Conservation (phyloP, 2,113 vertebrate genomes). For the Oostethus manadensis region DNA sequence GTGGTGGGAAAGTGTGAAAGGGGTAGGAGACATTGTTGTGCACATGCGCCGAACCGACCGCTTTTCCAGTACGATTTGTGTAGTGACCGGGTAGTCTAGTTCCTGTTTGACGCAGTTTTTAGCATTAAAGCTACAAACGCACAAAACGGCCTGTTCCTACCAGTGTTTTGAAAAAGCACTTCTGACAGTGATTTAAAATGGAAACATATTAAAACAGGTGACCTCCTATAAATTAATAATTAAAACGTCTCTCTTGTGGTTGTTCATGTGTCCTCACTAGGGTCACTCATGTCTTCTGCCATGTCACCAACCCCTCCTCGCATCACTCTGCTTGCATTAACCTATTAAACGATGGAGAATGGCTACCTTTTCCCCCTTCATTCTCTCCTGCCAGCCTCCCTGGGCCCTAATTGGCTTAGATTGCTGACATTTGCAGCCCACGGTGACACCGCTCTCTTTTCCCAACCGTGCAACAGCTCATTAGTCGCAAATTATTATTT, state of each 20-base stretch:
- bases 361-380: conserved; percentile 50
- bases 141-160: too few relatives aligned
- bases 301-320: background rate
- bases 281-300: background rate
- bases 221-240: background rate
- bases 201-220: background rate
- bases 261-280: background rate
- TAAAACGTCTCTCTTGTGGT: too few relatives aligned
- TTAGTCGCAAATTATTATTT: conserved; percentile 46
- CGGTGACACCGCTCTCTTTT: conserved; percentile 37
- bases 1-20: too few relatives aligned
- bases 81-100: too few relatives aligned
- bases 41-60: too few relatives aligned
- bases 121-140: too few relatives aligned
- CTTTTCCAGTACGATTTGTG: too few relatives aligned
- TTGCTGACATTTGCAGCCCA: conserved; percentile 58
- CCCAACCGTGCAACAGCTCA: conserved; percentile 42
- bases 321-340: conserved; percentile 26
- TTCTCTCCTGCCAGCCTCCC: conserved; percentile 24
- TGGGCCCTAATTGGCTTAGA: conserved; percentile 55
- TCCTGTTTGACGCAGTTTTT: too few relatives aligned
- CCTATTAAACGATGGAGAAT: conserved; percentile 24
- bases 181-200: too few relatives aligned
- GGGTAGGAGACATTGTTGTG: too few relatives aligned
- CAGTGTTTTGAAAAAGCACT: too few relatives aligned